A percentile compares a stretch with the other conserved stretches of the same genome.
Conservation (phyloP, 2,113 vertebrate species). For the Acrocephalus kingi region DNA sequence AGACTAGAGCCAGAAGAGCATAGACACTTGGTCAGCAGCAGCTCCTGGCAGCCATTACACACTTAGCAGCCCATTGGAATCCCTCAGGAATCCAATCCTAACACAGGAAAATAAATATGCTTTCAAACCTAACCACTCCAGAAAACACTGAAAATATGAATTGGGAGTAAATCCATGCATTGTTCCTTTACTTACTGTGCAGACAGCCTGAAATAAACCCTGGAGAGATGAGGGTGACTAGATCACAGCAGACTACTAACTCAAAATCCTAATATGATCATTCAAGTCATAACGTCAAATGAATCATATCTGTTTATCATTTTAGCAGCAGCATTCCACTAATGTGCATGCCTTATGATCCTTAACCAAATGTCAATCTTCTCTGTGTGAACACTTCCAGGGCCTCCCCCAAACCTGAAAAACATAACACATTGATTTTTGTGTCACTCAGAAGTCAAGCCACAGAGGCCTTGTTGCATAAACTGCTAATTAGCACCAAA, state of each 20-base stretch:
- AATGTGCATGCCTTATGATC: background rate
- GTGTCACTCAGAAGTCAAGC: background rate
- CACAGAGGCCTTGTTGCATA: slow-evolving; percentile 41
- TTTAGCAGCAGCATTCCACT: background rate
- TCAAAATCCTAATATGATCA: background rate
- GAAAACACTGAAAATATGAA: slow-evolving; percentile 3
- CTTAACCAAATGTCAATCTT: background rate
- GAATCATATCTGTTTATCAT: slow-evolving; percentile 5
- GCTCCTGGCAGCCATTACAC: slow-evolving; percentile 1
- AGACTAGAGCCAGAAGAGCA: background rate
- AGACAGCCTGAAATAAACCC: slow-evolving; percentile 15
- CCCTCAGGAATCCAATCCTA: background rate
- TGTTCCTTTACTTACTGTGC: background rate
- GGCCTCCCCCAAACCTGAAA: slow-evolving; percentile 7
- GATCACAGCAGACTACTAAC: background rate
- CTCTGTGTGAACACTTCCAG: background rate
- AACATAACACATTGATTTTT: slow-evolving; percentile 19
- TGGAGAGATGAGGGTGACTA: background rate
- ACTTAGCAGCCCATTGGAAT: slow-evolving; percentile 38
- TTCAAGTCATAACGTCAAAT: background rate
- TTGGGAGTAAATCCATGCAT: background rate
- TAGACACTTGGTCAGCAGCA: slow-evolving; percentile 14
- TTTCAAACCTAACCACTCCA: slow-evolving; percentile 6
- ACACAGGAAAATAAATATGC: slow-evolving; percentile 23
- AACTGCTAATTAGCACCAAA: slow-evolving; percentile 50